Percentiles rank a stretch among this genome's conserved stretches.
Conservation (phyloP, 2,113 vertebrate species). For the Geococcyx californianus region DNA sequence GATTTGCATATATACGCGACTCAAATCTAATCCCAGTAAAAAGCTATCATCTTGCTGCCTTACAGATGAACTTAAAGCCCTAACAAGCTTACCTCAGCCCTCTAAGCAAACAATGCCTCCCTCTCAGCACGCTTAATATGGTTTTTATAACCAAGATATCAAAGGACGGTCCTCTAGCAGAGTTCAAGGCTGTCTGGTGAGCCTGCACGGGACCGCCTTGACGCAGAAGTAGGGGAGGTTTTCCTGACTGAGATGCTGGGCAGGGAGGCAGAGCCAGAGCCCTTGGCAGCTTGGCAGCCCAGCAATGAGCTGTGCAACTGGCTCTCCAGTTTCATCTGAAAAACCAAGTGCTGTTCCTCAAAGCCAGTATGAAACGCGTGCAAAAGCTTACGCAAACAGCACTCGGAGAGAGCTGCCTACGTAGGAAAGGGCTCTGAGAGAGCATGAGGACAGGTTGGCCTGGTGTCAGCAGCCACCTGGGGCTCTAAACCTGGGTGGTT, state of each 20-base stretch:
- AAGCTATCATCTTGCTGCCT: not conserved
- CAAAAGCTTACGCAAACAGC: not conserved
- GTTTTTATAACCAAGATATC: not conserved
- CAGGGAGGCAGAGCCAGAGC: not conserved
- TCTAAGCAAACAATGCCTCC: not conserved
- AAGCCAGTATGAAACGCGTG: rapidly evolving
- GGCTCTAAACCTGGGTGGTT: not conserved
- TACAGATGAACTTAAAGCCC: not conserved
- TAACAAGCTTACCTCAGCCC: not conserved
- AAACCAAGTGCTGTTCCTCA: not conserved
- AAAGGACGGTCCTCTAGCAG: not conserved
- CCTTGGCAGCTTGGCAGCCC: not conserved
- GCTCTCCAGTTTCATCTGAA: not conserved
- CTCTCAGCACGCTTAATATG: not conserved
- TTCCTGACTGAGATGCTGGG: too few species aligned
- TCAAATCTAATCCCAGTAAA: not conserved
- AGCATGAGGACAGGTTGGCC: not conserved
- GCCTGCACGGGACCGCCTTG: not conserved
- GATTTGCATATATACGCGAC: not conserved
- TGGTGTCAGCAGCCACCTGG: not conserved
- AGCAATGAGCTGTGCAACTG: not conserved
- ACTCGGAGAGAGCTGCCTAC: rapidly evolving
- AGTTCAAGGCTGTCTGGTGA: not conserved
- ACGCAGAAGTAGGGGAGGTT: not conserved
- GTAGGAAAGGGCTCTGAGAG: rapidly evolving